Conservation (phyloP, 1,140 invertebrate genomes). For the Drosophila nigrodunni region DNA sequence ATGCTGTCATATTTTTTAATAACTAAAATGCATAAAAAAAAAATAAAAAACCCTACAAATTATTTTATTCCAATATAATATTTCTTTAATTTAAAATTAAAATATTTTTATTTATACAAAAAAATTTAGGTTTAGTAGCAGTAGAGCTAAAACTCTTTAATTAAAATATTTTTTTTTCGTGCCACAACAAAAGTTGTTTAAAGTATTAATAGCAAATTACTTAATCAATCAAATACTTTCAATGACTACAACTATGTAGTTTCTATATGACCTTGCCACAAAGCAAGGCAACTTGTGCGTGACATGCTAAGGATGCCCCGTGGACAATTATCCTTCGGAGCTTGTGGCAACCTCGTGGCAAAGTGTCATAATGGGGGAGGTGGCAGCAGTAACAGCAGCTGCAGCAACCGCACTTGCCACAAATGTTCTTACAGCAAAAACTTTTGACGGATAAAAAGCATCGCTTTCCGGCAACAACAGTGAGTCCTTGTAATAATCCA, state of each 20-base stretch:
- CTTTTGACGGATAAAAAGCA: slow-evolving; percentile 48
- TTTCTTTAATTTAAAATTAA: no score
- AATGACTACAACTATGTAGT: slow-evolving; percentile 7
- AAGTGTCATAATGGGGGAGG: slow-evolving; percentile 57
- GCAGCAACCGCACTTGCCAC: slow-evolving; percentile 25
- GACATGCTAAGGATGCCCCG: slow-evolving; percentile 52
- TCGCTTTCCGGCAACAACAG: slow-evolving; percentile 46
- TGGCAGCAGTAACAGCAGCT: slow-evolving; percentile 1
- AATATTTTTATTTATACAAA: no score
- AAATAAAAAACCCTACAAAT: no score
- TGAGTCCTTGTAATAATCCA: slow-evolving; percentile 48
- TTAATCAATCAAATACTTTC: slow-evolving; percentile 38
- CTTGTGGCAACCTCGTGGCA: slow-evolving; percentile 43
- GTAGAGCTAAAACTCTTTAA: no score
- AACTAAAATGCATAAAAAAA: no score
- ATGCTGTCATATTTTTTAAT: no score
- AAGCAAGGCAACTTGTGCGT: slow-evolving; percentile 24
- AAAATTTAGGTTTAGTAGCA: no score
- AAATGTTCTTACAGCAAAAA: slow-evolving; percentile 30
- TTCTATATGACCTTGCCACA: slow-evolving; percentile 52
- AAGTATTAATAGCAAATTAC: slow-evolving; percentile 8
- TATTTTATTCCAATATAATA: no score
- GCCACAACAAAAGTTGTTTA: not conserved
- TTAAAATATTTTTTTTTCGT: no score
- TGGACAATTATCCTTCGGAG: slow-evolving; percentile 66